phyloP scores from a whole-genome alignment of 2,113 vertebrate genomes.

The Microcebus murinus region DNA sequence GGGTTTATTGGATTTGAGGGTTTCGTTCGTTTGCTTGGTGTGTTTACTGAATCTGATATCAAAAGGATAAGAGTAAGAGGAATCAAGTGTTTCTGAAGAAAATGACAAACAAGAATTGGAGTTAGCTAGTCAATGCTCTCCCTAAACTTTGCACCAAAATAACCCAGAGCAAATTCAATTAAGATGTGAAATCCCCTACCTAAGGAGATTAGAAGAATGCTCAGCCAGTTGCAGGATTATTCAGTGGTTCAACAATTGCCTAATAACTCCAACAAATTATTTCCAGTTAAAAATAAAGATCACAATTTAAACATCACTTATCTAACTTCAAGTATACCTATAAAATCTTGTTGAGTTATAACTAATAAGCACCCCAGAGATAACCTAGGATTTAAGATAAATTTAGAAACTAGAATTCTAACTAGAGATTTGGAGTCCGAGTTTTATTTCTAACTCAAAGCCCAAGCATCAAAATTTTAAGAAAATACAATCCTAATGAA shows the following conservation, averaged over 20 bases:
- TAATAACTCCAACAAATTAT: background rate
- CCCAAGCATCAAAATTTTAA: background rate
- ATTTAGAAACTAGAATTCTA: background rate
- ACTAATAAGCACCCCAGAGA: background rate
- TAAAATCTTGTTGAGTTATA: background rate
- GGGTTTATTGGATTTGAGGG: background rate
- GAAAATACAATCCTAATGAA: background rate
- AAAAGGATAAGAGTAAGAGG: conserved; percentile 9
- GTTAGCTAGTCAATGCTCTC: background rate
- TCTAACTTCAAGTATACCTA: background rate
- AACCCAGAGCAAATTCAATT: conserved; percentile 29
- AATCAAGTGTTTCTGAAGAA: conserved; percentile 48
- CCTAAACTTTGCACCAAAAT: conserved; percentile 1
- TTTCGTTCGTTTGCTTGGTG: background rate
- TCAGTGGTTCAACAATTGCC: background rate
- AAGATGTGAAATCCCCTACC: background rate
- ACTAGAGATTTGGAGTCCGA: background rate
- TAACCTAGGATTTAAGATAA: background rate
- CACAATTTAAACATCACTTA: background rate
- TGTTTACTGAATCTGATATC: conserved; percentile 27
- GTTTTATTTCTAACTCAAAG: conserved; percentile 29
- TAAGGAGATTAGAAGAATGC: background rate
- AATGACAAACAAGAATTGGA: conserved; percentile 18
- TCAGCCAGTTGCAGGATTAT: background rate
- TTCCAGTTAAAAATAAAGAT: background rate